These are phyloP conservation scores for Drosophila ambigua DNA, from an alignment of 1,140 invertebrate species.

Conservation along the genomic window DNA sequence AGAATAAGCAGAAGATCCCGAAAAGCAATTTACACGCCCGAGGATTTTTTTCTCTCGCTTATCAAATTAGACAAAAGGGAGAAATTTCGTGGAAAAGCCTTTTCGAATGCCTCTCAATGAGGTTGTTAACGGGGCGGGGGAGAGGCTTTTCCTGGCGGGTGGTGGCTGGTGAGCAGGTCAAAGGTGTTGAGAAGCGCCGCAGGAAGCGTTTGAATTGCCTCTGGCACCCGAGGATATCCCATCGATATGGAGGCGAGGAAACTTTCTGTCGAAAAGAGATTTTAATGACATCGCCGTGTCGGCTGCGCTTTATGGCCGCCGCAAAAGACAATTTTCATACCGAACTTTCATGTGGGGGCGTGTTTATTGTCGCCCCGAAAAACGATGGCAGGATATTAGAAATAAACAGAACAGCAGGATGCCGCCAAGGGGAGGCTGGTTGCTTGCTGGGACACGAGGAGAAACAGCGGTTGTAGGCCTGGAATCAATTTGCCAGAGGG, in stretches of 20 bases:
- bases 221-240: slow-evolving; percentile 49
- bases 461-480: not conserved
- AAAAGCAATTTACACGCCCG: slow-evolving; percentile 58
- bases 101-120: slow-evolving; percentile 21
- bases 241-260: slow-evolving; percentile 53
- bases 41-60: slow-evolving; percentile 51
- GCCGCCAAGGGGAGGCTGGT: slow-evolving; percentile 24
- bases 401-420: slow-evolving; percentile 71
- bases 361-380: slow-evolving; percentile 64
- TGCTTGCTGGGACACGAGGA: not conserved
- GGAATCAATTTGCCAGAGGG: slow-evolving; percentile 36
- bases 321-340: slow-evolving; percentile 61
- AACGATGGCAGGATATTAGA: slow-evolving; percentile 73
- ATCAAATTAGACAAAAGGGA: slow-evolving; percentile 78
- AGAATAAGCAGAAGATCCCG: not conserved
- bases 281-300: slow-evolving; percentile 70
- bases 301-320: slow-evolving; percentile 73
- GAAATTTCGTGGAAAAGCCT: slow-evolving; percentile 41
- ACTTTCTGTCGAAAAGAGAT: slow-evolving; percentile 66
- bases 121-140: not conserved
- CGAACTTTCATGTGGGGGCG: slow-evolving; percentile 69
- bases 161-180: slow-evolving; percentile 43
- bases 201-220: slow-evolving; percentile 62
- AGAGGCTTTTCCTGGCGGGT: slow-evolving; percentile 4
- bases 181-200: slow-evolving; percentile 65